Evolutionary conservation across 2,113 vertebrate species (phyloP), one percentile per base, ranked within the genome.

Genomic region (Saguinus imperator): DNA sequence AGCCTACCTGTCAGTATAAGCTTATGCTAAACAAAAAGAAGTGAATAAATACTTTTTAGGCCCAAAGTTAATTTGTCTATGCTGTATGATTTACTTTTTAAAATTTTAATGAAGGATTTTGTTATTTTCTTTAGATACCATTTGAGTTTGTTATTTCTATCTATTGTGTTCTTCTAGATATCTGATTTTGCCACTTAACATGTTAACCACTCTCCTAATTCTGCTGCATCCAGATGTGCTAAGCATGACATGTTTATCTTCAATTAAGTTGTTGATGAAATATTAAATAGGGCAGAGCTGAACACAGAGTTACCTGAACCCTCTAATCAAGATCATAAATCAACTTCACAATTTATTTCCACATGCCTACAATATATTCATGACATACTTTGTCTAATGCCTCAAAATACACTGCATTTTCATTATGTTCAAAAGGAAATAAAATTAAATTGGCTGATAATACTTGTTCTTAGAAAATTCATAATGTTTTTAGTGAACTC

Each of bases 401-500:
- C 7, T 64, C 10, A 8, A 82, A 90, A 87, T 52, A 64, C 6
- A 52, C 18, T 55, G 0, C 29, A 43, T 82, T 72, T 89, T 80
- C 20, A 43, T 9, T 25, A 52, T 35, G 80, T 96, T 80, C 17
- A n/a, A 75, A 87, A 91, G 40, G 12, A 87, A 87, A 68, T 76
- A 37, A 80, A 73, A 25, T 91, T 91, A 83, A 75, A 68, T 73
- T 96, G 6, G 25, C 43, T 95, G 48, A 40, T 70, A 75, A 61
- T 40, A 92, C 32, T 95, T 95, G 23, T 81, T 95, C 17, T 76
- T 86, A 66, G 90, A 82, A 75, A 91, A 84, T 70, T 75, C 25
- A 20, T 45, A 7, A 55, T 95, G 8, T 25, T 61, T 85, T 48
- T 73, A 50, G 43, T 86, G 20, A 89, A 92, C 16, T 12, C 12